Base-by-base conservation (phyloP, 2,113 vertebrate genomes). In the Toxotes chatareus region DNA sequence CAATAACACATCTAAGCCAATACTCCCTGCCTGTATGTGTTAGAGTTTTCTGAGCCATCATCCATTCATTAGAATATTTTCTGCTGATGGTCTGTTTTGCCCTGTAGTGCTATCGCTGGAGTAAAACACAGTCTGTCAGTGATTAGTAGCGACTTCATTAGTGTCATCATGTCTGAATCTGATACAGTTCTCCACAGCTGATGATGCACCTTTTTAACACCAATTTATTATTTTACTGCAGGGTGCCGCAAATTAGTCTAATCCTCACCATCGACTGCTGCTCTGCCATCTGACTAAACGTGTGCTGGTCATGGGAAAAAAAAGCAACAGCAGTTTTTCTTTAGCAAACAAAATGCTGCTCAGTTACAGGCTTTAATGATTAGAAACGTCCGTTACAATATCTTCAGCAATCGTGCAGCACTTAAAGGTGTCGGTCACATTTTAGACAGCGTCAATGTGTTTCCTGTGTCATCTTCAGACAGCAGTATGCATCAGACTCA, bases 121-220 rank as follows among this genome's bases (percentile, higher is more conserved):
- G 46, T 46, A 13, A 64, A 44, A 59, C 57, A 59, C 71, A 49
- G 44, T 14, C 38, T 34, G 63, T 14, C 44, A 31, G 47, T 27
- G 38, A 71, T 73, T 53, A 59, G 23, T 19, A 68, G 34, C 40
- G 53, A 19, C 69, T 84, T 76, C 49, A 42, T 73, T 71, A 73
- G 34, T 59, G 36, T 31, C 61, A 59, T 44, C 21, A 40, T 53
- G 73, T 64, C 46, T 69, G 61, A 75, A 61, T 79, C 60, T 42
- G 76, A 73, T 21, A 16, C 42, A 62, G 46, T 34, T 34, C 61
- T 66, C 17, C 27, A 11, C 36, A 68, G 34, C n/a, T 10, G 12
- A 72, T 32, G 56, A 47, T 1, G n/a, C 40, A 57, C 27, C 34
- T 73, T 65, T 23, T 56, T 13, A 36, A 36, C n/a, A 38, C 21